Conservation (phyloP, 1,140 invertebrate species). For the Tetranychus urticae region DNA sequence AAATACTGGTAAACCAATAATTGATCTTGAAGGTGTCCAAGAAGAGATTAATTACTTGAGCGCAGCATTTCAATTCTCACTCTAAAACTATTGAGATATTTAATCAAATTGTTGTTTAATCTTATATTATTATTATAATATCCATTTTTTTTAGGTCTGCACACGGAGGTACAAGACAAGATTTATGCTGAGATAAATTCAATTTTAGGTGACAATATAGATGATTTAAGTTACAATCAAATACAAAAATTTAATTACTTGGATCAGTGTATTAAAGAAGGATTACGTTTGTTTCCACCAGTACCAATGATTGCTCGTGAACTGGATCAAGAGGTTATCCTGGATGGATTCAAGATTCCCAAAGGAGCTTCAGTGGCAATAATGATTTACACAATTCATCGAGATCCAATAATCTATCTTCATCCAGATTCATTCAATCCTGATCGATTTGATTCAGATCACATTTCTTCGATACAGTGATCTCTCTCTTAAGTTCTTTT, state of each 20-base stretch:
- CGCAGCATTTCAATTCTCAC: no score
- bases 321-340: conserved; percentile 21
- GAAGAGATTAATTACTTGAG: conserved; percentile 40
- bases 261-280: conserved; percentile 29
- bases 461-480: conserved; percentile 14
- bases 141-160: not conserved
- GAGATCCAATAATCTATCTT: conserved; percentile 33
- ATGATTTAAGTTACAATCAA: conserved; percentile 18
- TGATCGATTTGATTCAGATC: conserved; percentile 38
- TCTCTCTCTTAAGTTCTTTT: no score
- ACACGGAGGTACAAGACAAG: conserved; percentile 16
- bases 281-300: conserved; percentile 29
- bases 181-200: conserved; percentile 18
- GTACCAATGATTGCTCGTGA: conserved; percentile 30
- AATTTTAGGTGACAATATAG: conserved; percentile 17
- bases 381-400: conserved; percentile 30
- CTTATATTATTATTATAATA: no score
- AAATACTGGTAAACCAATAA: conserved; percentile 24
- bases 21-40: conserved; percentile 36
- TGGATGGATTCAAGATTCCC: conserved; percentile 16
- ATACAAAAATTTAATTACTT: conserved; percentile 20
- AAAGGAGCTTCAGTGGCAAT: conserved; percentile 22
- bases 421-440: conserved; percentile 48
- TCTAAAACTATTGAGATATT: not conserved
- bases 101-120: conserved; percentile 9